Percentiles rank a stretch among this genome's conserved stretches.
Conservation (phyloP, 2,888 invertebrate species). For the Choristoneura rosaceana region DNA sequence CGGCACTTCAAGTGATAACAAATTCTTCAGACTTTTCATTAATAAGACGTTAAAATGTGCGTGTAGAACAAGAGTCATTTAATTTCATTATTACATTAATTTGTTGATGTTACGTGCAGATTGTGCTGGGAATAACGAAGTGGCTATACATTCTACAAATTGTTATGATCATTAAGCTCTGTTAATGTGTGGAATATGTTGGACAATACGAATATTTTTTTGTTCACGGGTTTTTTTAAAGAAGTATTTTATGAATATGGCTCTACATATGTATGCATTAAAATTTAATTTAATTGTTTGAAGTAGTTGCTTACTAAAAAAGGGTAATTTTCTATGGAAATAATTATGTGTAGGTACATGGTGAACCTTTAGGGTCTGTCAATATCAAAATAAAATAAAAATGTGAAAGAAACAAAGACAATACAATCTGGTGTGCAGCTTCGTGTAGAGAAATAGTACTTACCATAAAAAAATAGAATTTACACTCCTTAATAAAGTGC, state of each 20-base stretch:
- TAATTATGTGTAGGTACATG: no score
- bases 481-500: no score
- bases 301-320: no score
- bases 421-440: no score
- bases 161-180: constrained; percentile 6
- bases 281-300: no score
- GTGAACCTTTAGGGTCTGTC: no score
- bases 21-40: constrained; percentile 23
- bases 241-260: neutral
- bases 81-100: constrained; percentile 30
- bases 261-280: neutral
- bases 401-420: no score
- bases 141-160: constrained; percentile 25
- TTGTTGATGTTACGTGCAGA: constrained; percentile 32
- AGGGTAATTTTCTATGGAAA: no score
- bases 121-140: constrained; percentile 14
- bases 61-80: constrained; percentile 28
- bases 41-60: constrained; percentile 17
- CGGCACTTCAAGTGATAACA: neutral
- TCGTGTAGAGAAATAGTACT: no score
- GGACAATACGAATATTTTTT: neutral
- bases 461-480: no score
- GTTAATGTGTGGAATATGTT: neutral
- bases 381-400: no score
- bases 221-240: neutral